Evolutionary conservation across 2,888 invertebrate genomes (phyloP), one percentile per base, ranked within the genome.

Genomic region (Meta bourneti): DNA sequence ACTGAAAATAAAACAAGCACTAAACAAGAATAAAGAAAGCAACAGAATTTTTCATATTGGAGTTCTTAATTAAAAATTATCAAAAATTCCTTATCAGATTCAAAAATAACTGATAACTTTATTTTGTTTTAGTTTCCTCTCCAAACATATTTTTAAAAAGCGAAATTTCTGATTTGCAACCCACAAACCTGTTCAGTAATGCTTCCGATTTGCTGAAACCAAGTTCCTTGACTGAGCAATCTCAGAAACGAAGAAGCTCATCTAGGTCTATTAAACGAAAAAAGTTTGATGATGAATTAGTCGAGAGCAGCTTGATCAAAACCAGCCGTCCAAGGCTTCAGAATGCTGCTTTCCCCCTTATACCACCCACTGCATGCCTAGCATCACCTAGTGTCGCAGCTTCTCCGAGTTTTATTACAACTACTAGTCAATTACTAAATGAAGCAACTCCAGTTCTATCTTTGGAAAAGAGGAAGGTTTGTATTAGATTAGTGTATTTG

Each of bases 261-360:
- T 98, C 98, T 52, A 96, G 99, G 91, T 98, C 98, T 0, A 99
- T 99, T 94, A 99, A 99, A 95, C 96, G 99, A 0, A 97, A 98
- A 94, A 97, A 98, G 94, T 99, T 99, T 95, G 99, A 99, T 94
- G 99, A 99, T 96, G 99, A 99, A 95, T 95, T 99, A 90, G 99
- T 99, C 0, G 99, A 99, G 94, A 98, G 98, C 93, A 98, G 98
- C 95, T 95, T 97, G 90, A 89, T 93, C 9, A 92, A 93, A 75
- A 91, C 93, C 1, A 93, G 92, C 69, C 72, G 89, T 11, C 71
- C 89, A 34, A 79, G 90, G 13, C 90, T 92, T 48, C 89, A 89
- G 70, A 89, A 89, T 74, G 80, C 79, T 8, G 19, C 86, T 6
- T 90, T 92, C 78, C 84, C 85, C 19, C 13, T 82, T 34, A 48